Base-by-base conservation (phyloP, 2,888 invertebrate genomes). In the Drosophila ustulata region DNA sequence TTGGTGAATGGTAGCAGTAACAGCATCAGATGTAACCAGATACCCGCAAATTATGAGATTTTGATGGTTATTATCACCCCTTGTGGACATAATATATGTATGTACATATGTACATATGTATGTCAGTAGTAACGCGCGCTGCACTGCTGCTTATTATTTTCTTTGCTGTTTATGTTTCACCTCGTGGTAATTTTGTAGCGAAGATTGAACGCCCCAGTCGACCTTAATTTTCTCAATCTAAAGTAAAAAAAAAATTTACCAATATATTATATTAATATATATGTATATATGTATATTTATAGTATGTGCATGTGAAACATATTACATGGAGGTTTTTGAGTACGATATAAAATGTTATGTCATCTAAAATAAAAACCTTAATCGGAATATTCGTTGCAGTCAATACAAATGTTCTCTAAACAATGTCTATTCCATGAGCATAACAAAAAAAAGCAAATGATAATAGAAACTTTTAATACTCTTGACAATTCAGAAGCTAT, bases 41-140 rank as follows among this genome's bases (percentile, higher is more conserved):
- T 86, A 83, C 83, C 83, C 83, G 73, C 68, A 59, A 75, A 86
- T 83, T 81, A 81, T 80, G 62, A 75, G 52, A 70, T 75, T 78
- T 55, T 70, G 72, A 66, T 78, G 78, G 78, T 78, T 80, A 80
- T 71, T 59, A 49, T 58, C 59, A 45, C 71, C 75, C 39, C 23
- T 8, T 13, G 32, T 11, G 46, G 49, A 56, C 47, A 34, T 2
- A 34, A 4, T 52, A 47, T 13, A 18, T 18, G 18, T n/a, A 18
- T 18, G 18, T 18, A 18, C 18, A 1, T n/a, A 18, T 18, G 18
- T 18, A 18, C 18, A 1, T 18, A 18, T 18, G 18, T 18, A 50
- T 7, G 26, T 23, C 18, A 11, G 11, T 59, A 39, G 4, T 18
- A 45, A n/a, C 43, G 26, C 3, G 1, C n/a, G 25, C 7, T 6